These are phyloP conservation scores for Schizopygopsis pylzovi DNA, from an alignment of 2,797 vertebrate genomes.

Conservation along the genomic window DNA sequence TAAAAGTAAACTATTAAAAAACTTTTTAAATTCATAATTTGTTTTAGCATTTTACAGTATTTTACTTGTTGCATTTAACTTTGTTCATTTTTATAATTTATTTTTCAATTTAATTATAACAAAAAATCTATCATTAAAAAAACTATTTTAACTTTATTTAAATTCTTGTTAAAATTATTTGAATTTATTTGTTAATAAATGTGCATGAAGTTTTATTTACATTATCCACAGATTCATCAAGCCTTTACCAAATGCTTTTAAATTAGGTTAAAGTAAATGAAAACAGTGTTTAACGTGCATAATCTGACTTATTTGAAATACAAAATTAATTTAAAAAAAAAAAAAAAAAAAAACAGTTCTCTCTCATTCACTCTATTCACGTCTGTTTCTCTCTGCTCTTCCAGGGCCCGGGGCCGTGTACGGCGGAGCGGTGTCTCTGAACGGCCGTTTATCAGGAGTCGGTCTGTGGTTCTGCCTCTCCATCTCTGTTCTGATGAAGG, in stretches of 20 bases:
- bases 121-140: neutral
- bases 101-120: neutral
- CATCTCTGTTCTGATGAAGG: constrained; percentile 76
- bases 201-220: neutral
- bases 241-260: neutral
- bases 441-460: constrained; percentile 67
- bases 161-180: neutral
- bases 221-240: neutral
- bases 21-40: neutral
- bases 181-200: neutral
- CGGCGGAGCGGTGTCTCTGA: constrained; percentile 68
- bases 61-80: neutral
- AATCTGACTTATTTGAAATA: neutral
- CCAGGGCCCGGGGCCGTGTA: constrained; percentile 80
- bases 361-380: constrained; percentile 12
- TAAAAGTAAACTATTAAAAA: neutral
- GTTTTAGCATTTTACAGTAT: neutral
- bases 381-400: constrained; percentile 17
- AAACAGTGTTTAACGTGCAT: neutral
- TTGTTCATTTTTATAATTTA: neutral
- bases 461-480: constrained; percentile 74
- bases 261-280: neutral
- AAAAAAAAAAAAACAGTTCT: neutral
- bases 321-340: too few relatives aligned
- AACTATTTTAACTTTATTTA: neutral